phyloP scores from a whole-genome alignment of 2,797 vertebrate genomes.

The Mus minutoides region DNA sequence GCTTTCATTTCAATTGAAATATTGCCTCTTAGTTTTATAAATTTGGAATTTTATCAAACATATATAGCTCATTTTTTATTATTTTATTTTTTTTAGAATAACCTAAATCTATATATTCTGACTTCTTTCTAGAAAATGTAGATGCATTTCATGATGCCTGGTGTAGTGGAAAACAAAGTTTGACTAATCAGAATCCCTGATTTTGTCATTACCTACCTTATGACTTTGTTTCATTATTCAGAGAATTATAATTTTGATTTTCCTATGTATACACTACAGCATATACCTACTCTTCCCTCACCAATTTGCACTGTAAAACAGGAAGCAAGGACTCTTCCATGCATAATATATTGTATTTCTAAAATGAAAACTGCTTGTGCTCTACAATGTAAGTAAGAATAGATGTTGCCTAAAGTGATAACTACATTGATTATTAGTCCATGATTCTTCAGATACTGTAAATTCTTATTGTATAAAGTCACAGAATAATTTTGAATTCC shows the following conservation, averaged over 20 bases:
- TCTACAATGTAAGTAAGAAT: constrained; percentile 48
- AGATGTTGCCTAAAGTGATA: constrained; percentile 44
- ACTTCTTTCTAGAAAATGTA: constrained; percentile 3
- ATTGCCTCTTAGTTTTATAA: constrained; percentile 3
- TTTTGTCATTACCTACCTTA: constrained; percentile 47
- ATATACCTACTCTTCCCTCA: constrained; percentile 41
- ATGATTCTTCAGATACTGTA: constrained; percentile 35
- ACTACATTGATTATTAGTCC: constrained; percentile 42
- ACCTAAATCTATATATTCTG: neutral
- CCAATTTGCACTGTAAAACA: constrained; percentile 47
- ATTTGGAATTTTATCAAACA: constrained; percentile 40
- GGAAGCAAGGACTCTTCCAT: constrained; percentile 57
- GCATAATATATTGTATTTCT: neutral
- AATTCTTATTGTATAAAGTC: constrained; percentile 26
- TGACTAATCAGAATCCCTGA: neutral
- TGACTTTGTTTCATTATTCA: constrained; percentile 63
- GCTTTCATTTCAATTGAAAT: constrained; percentile 53
- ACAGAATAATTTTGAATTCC: constrained; percentile 8
- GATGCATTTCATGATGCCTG: neutral
- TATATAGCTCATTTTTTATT: neutral
- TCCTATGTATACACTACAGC: constrained; percentile 1
- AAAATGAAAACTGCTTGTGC: constrained; percentile 23
- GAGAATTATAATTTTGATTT: constrained; percentile 30
- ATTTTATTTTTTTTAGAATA: constrained; percentile 10
- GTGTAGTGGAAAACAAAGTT: neutral